Evolutionary conservation across 2,888 invertebrate genomes (phyloP), one percentile per base, ranked within the genome.

Genomic region (Drosophila cognata): DNA sequence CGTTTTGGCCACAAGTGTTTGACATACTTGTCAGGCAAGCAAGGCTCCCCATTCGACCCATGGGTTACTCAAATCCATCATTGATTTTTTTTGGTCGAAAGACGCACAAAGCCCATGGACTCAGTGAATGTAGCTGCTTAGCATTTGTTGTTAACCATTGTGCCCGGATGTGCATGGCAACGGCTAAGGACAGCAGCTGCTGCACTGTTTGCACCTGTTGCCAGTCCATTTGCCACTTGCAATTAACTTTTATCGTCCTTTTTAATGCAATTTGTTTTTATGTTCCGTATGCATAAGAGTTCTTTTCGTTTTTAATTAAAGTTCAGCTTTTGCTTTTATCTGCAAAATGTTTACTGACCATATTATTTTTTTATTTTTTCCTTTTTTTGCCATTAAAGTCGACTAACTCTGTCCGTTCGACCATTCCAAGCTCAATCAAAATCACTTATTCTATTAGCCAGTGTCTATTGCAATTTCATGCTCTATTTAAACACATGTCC

Each of bases 1-100:
- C 63, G 65, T 67, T 84, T 83, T 70, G 71, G 69, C 77, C 57
- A 77, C 80, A 82, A 84, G 88, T 88, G 90, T 71, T 88, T 79
- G 76, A 72, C 85, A 70, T 46, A 79, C 90, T 79, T 73, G 72
- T 71, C 75, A 16, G 21, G 10, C 43, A n/a, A 43, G 64, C 28
- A 64, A 59, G 33, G 41, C 56, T 43, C 33, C 67, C 38, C 28
- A 38, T 51, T 29, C 29, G 41, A 25, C 35, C 48, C 13, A 62
- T n/a, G 18, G 57, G 43, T 50, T 28, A 35, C 66, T 16, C 10
- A 38, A 71, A 55, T 43, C 31, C 59, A n/a, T 52, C 29, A 86
- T 84, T 82, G 88, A 84, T 81, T 84, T 81, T 66, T 62, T 43
- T 36, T 56, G 18, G 33, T 28, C 33, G 25, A n/a, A 51, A 18